These are phyloP conservation scores for Sarcophaga subvicina DNA, from an alignment of 2,888 invertebrate genomes.

Conservation along the genomic window DNA sequence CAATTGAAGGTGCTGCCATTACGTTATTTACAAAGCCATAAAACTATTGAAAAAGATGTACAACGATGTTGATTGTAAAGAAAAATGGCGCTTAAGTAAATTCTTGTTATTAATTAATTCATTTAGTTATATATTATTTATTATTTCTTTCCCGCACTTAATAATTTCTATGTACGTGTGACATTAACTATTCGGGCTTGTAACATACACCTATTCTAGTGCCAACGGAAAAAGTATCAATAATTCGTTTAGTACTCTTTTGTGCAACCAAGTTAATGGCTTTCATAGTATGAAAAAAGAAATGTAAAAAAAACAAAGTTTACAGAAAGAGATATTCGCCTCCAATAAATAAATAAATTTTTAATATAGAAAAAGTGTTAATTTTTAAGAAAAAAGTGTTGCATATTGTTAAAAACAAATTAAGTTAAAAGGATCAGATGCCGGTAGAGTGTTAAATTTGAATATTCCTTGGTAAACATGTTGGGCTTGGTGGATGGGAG, in stretches of 20 bases:
- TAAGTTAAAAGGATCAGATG: neutral
- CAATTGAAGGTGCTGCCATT: too few species aligned
- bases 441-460: neutral
- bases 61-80: too few species aligned
- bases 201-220: too few species aligned
- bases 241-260: neutral
- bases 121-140: too few species aligned
- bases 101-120: too few species aligned
- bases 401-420: neutral
- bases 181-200: too few species aligned
- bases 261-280: conserved; percentile 41
- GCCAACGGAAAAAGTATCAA: too few species aligned
- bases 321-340: conserved; percentile 35
- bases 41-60: too few species aligned
- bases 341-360: conserved; percentile 9
- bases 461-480: conserved; percentile 38
- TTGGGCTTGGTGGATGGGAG: conserved; percentile 28
- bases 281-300: conserved; percentile 37
- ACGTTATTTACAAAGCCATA: too few species aligned
- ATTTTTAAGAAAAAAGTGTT: conserved; percentile 6
- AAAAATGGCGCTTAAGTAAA: too few species aligned
- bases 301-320: conserved; percentile 44
- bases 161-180: too few species aligned
- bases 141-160: too few species aligned
- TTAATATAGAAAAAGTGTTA: conserved; percentile 10